These are phyloP conservation scores for Vanessa cardui DNA, from an alignment of 2,888 invertebrate genomes.

Conservation along the genomic window DNA sequence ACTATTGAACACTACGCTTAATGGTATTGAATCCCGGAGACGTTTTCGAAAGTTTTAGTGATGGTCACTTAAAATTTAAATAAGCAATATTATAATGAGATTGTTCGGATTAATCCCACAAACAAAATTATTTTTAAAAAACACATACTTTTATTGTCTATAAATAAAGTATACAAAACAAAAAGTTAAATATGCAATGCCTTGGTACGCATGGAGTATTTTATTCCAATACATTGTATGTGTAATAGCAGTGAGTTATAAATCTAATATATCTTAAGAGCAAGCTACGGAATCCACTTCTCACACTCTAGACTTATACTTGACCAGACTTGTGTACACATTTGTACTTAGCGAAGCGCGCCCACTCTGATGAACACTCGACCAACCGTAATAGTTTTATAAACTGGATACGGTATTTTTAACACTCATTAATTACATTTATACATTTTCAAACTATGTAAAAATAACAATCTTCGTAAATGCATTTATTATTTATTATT, in stretches of 20 bases:
- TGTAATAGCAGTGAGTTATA: conserved; percentile 1
- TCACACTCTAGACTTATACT: conserved; percentile 24
- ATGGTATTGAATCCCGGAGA: not conserved
- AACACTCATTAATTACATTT: not conserved
- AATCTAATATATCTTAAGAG: conserved; percentile 11
- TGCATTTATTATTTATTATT: no score
- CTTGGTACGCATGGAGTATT: not conserved
- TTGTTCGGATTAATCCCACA: not conserved
- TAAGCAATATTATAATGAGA: conserved; percentile 8
- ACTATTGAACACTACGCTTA: not conserved
- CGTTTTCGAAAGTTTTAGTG: conserved; percentile 12
- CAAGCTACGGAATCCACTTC: conserved; percentile 27
- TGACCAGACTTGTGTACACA: conserved; percentile 36
- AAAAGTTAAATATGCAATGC: not conserved
- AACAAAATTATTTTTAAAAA: not conserved
- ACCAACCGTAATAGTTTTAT: conserved; percentile 26
- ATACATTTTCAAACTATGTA: not conserved
- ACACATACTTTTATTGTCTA: not conserved
- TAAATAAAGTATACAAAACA: not conserved
- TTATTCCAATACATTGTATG: not conserved
- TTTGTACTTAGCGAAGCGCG: conserved; percentile 68
- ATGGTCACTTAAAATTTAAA: conserved; percentile 6
- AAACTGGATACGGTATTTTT: conserved; percentile 47
- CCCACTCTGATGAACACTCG: conserved; percentile 54
- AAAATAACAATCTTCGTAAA: no score